phyloP scores from a whole-genome alignment of 2,797 vertebrate species.

The Gobionotothen gibberifrons region DNA sequence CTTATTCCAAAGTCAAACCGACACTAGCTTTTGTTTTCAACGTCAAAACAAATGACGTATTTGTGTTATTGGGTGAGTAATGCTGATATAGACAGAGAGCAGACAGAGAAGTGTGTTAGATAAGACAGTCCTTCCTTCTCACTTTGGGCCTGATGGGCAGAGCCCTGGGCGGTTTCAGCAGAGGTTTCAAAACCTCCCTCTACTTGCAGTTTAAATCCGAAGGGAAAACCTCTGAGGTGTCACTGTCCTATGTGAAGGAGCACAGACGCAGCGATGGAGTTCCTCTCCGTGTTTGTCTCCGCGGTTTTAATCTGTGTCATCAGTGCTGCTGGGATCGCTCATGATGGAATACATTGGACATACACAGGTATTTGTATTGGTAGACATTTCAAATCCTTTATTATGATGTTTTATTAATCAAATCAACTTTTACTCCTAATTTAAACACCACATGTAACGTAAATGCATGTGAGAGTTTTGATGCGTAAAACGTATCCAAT shows the following conservation, averaged over 20 bases:
- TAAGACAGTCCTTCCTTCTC: background rate
- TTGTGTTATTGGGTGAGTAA: too few relatives aligned
- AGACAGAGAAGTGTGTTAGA: too few relatives aligned
- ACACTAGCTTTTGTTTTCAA: too few relatives aligned
- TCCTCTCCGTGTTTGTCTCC: conserved; percentile 51
- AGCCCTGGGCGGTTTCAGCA: conserved; percentile 66
- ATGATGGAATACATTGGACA: conserved; percentile 84
- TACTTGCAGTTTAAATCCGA: conserved; percentile 35
- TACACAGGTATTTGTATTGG: conserved; percentile 75
- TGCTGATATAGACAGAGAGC: too few relatives aligned
- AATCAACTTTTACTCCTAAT: background rate
- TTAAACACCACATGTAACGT: background rate
- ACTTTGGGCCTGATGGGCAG: conserved; percentile 29
- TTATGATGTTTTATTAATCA: background rate
- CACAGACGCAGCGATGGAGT: conserved; percentile 67
- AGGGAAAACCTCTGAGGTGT: conserved; percentile 34
- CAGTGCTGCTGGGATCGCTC: conserved; percentile 61
- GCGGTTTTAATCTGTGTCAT: conserved; percentile 50
- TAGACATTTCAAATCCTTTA: too few relatives aligned
- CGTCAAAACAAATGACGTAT: too few relatives aligned
- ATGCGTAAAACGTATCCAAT: conserved; percentile 28
- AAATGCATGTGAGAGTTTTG: background rate
- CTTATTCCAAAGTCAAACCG: too few relatives aligned
- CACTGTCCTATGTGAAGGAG: conserved; percentile 26
- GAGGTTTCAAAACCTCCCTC: conserved; percentile 63